These are phyloP conservation scores for Hermatobates lingyangjiaoensis DNA, from an alignment of 1,140 invertebrate species.

Conservation along the genomic window DNA sequence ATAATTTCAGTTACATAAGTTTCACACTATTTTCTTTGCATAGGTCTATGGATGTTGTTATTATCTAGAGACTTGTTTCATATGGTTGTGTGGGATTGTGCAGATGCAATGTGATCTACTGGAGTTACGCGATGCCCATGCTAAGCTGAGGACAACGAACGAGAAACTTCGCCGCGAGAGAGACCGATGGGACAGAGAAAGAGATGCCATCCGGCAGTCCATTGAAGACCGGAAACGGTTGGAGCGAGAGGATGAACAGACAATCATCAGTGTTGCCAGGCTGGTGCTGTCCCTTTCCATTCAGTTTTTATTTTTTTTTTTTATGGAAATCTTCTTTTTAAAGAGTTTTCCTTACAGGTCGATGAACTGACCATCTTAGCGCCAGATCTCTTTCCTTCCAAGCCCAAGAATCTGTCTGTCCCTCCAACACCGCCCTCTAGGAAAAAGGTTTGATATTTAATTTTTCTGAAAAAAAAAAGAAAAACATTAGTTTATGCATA, in stretches of 20 bases:
- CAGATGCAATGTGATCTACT: slow-evolving; percentile 72
- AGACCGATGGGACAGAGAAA: slow-evolving; percentile 61
- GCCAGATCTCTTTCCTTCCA: slow-evolving; percentile 33
- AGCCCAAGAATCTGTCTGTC: slow-evolving; percentile 17
- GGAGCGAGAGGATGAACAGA: slow-evolving; percentile 41
- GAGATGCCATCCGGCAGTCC: slow-evolving; percentile 40
- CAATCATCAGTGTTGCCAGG: slow-evolving; percentile 46
- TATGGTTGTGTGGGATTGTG: too few species aligned
- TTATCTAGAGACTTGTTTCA: too few species aligned
- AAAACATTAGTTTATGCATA: neutral
- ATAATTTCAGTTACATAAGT: neutral
- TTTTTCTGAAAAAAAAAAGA: neutral
- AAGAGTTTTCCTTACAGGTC: slow-evolving; percentile 29
- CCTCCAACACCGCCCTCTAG: slow-evolving; percentile 36
- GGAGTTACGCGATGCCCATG: slow-evolving; percentile 74
- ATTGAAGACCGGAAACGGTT: slow-evolving; percentile 30
- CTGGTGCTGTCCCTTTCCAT: slow-evolving; percentile 18
- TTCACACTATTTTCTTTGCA: neutral
- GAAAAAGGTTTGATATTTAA: slow-evolving; percentile 24
- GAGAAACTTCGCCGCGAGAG: slow-evolving; percentile 74
- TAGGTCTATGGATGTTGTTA: slow-evolving; percentile 20
- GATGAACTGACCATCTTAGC: slow-evolving; percentile 53
- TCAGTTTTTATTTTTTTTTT: neutral
- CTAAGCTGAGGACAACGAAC: slow-evolving; percentile 77
- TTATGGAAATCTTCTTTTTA: neutral